Base-by-base conservation (phyloP, 1,140 invertebrate species). In the Cotesia vestalis region DNA sequence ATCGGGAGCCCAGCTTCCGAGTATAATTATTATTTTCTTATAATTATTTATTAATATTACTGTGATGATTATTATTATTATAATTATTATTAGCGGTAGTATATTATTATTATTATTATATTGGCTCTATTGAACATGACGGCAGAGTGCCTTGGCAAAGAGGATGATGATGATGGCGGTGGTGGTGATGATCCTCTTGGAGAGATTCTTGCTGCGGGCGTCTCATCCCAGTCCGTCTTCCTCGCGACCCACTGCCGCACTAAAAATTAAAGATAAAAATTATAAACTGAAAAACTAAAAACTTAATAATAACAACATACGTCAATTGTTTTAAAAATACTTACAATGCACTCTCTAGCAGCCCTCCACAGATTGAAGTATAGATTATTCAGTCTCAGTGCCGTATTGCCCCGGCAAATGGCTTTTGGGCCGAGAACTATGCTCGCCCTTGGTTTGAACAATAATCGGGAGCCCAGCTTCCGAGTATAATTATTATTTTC, bases 271-370 rank as follows among this genome's bases (percentile, higher is more conserved):
- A 27, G 27, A 64, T n/a, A 8, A 6, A 46, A 46, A 6, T 46
- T 46, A 46, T 1, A 46, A 46, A 46, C 11, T 46, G 1, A 8
- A 46, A 46, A 46, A 6, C 3, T 46, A 46, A 46, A 64, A 14
- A 53, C 55, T 70, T 62, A 46, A 74, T 73, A 75, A 36, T 38
- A 35, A 71, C 20, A 27, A 52, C 73, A 75, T 17, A 61, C 67
- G 68, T 74, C 61, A 57, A 60, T 55, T 57, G 69, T 12, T 60
- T 68, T 17, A 14, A 2, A 61, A n/a, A 73, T 78, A 88, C 87
- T 88, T 71, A 89, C 88, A 85, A 88, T 88, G 80, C 88, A 89
- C 84, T 88, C 85, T 84, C 83, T 88, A 75, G 87, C 87, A 79
- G 87, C 82, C 82, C 84, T 89, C 88, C 87, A 89, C 88, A 89